phyloP scores from a whole-genome alignment of 2,113 vertebrate species.

The Turdus rufiventris region DNA sequence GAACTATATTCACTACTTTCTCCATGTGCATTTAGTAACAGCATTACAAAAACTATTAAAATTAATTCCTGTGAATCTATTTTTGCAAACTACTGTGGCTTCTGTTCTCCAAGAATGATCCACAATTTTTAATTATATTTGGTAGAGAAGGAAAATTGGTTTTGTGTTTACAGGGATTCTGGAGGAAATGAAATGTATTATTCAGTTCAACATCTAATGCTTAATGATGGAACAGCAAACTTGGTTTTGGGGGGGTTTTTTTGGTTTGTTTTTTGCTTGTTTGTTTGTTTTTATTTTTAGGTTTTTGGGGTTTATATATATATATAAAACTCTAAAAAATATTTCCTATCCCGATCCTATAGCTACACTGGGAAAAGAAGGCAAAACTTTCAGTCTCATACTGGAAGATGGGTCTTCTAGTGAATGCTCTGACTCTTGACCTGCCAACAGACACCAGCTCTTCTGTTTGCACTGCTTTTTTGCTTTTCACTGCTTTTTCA shows the following conservation, averaged over 20 bases:
- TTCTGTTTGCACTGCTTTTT: background rate
- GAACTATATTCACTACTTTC: background rate
- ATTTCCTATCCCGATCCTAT: background rate
- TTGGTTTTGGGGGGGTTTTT: too few relatives aligned
- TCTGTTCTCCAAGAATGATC: background rate
- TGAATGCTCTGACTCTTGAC: background rate
- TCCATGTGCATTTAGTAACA: background rate
- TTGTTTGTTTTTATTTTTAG: background rate
- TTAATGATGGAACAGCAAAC: background rate
- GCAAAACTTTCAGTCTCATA: background rate
- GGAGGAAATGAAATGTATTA: constrained; percentile 8
- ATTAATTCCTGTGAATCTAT: background rate
- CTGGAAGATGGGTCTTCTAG: background rate
- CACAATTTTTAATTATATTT: constrained; percentile 29
- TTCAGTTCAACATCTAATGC: background rate
- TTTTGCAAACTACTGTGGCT: background rate
- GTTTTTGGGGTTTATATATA: rapidly evolving
- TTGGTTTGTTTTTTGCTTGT: background rate
- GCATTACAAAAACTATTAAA: background rate
- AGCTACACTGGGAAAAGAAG: background rate
- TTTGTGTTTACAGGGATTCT: constrained; percentile 12
- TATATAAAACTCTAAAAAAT: background rate
- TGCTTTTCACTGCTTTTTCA: too few relatives aligned
- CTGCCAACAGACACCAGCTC: background rate
- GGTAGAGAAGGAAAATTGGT: background rate